These are phyloP conservation scores for Chlorodrepanis virens DNA, from an alignment of 2,113 vertebrate genomes.

Conservation along the genomic window DNA sequence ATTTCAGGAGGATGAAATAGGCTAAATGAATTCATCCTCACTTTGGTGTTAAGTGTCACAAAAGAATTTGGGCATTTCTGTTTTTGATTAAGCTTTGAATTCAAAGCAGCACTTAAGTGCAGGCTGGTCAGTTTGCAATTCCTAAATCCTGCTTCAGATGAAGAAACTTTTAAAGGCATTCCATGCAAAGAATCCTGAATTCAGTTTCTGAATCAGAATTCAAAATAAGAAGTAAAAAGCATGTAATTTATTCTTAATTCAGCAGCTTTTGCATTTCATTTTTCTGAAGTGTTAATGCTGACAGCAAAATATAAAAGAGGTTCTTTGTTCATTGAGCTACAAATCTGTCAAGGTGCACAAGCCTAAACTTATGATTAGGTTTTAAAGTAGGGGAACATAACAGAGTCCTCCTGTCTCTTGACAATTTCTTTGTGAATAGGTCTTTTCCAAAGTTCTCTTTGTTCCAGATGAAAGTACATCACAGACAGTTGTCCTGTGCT, in stretches of 20 bases:
- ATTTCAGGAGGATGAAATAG: background rate
- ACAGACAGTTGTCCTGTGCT: background rate
- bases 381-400: background rate
- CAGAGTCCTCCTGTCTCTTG: background rate
- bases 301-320: background rate
- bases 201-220: background rate
- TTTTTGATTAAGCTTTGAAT: background rate
- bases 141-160: background rate
- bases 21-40: background rate
- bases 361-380: background rate
- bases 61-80: background rate
- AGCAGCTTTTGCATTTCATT: background rate
- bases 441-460: background rate
- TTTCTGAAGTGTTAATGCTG: background rate
- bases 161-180: background rate
- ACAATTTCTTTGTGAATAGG: background rate
- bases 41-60: background rate
- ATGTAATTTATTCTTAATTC: constrained; percentile 8
- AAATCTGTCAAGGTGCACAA: background rate
- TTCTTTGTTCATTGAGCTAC: background rate
- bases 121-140: background rate
- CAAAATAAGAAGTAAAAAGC: background rate
- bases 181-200: background rate
- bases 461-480: background rate
- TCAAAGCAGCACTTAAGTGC: background rate